A percentile compares a stretch with the other conserved stretches of the same genome.
phyloP scores from a whole-genome alignment of 92 coral and sea anemone species.

The Nematostella vectensis region DNA sequence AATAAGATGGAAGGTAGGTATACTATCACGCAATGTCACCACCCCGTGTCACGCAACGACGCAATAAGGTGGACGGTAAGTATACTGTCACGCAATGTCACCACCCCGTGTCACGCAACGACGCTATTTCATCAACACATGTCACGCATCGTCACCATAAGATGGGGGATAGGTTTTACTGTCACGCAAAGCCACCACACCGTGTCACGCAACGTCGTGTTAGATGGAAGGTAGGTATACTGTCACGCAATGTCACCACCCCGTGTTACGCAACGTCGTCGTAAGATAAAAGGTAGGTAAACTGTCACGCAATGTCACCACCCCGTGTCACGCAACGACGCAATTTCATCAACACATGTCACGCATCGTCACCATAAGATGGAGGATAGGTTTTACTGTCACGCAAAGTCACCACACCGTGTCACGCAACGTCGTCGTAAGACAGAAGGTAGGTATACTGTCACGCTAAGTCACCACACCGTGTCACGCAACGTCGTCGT shows the following conservation, averaged over 20 bases:
- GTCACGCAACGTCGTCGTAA: conserved; percentile 14
- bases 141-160: background rate
- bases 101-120: conserved; percentile 7
- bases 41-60: conserved; percentile 8
- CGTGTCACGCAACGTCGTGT: too few species aligned
- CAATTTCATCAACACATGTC: background rate
- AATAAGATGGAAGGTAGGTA: conserved; percentile 22
- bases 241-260: background rate
- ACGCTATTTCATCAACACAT: background rate
- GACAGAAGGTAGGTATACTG: conserved; percentile 17
- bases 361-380: background rate
- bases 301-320: background rate
- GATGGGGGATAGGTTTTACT: too few species aligned
- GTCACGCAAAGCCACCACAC: too few species aligned
- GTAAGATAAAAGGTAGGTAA: conserved; percentile 19
- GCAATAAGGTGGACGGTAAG: conserved; percentile 26
- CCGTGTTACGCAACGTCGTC: conserved; percentile 9
- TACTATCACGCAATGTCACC: background rate
- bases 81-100: background rate
- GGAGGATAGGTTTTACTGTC: too few species aligned
- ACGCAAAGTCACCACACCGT: too few species aligned
- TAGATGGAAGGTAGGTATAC: conserved; percentile 17
- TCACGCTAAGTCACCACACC: background rate
- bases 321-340: conserved; percentile 6
- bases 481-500: conserved; percentile 12